These are phyloP conservation scores for Siderastrea radians DNA, from an alignment of 92 coral and sea anemone species.

Conservation along the genomic window DNA sequence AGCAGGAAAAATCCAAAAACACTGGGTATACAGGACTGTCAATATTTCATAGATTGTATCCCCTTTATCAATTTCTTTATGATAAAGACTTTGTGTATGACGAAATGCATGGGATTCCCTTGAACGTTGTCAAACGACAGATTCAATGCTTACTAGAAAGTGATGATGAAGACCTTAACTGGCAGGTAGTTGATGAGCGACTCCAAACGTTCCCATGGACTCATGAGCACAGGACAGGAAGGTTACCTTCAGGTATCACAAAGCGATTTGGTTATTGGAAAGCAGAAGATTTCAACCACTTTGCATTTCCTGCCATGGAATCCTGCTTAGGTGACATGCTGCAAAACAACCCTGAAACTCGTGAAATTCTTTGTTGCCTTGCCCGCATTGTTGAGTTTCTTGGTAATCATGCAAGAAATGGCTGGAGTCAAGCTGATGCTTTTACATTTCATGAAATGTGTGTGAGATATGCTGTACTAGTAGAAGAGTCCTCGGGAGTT, in stretches of 20 bases:
- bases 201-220: constrained; percentile 74
- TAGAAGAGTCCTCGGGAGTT: no score
- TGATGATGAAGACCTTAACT: constrained; percentile 56
- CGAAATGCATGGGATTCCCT: constrained; percentile 72
- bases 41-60: constrained; percentile 67
- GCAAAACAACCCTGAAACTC: no score
- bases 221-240: constrained; percentile 55
- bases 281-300: constrained; percentile 68
- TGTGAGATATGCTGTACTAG: no score
- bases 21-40: constrained; percentile 74
- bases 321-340: constrained; percentile 46
- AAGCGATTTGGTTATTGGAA: constrained; percentile 63
- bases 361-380: no score
- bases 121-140: constrained; percentile 69
- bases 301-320: constrained; percentile 75
- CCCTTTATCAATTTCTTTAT: constrained; percentile 68
- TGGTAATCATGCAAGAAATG: no score
- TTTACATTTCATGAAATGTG: constrained; percentile 65
- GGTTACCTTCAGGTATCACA: constrained; percentile 49
- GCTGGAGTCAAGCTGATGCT: no score
- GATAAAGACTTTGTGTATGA: constrained; percentile 70
- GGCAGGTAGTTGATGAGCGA: constrained; percentile 66
- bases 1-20: constrained; percentile 54
- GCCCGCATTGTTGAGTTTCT: no score
- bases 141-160: constrained; percentile 37